phyloP scores from a whole-genome alignment of 2,888 invertebrate genomes.

The Crossocerus cetratus region DNA sequence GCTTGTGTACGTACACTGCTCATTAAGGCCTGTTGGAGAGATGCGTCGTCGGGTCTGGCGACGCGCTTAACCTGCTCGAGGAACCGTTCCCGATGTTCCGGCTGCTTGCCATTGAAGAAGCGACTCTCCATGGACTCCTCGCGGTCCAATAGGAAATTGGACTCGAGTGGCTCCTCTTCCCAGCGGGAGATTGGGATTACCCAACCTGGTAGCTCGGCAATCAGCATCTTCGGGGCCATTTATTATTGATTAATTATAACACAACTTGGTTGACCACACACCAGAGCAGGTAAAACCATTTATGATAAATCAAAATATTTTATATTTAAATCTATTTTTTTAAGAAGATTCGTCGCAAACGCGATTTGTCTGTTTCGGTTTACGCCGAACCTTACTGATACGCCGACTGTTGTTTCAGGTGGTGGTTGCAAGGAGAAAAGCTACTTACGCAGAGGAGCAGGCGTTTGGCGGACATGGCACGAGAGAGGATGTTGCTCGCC shows the following conservation, averaged over 20 bases:
- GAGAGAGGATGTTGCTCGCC: background rate
- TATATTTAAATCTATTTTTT: too few relatives aligned
- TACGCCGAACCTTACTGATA: background rate
- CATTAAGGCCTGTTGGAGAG: background rate
- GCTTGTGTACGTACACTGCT: background rate
- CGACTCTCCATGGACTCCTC: background rate
- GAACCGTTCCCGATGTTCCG: background rate
- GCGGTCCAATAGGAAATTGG: background rate
- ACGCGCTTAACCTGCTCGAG: background rate
- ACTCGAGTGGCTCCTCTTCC: background rate
- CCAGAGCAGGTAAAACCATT: too few relatives aligned
- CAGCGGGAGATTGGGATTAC: background rate
- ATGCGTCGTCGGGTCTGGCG: background rate
- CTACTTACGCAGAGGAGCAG: conserved; percentile 54
- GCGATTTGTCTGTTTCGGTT: too few relatives aligned
- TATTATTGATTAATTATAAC: background rate
- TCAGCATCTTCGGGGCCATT: background rate
- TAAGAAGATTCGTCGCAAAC: too few relatives aligned
- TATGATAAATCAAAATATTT: too few relatives aligned
- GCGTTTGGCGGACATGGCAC: conserved; percentile 42
- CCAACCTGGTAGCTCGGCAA: background rate
- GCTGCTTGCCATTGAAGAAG: background rate
- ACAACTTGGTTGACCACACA: too few relatives aligned
- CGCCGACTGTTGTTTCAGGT: background rate
- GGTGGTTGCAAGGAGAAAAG: background rate